Evolutionary conservation across 2,888 invertebrate species (phyloP).

Genomic region (Subacronicta megacephala): DNA sequence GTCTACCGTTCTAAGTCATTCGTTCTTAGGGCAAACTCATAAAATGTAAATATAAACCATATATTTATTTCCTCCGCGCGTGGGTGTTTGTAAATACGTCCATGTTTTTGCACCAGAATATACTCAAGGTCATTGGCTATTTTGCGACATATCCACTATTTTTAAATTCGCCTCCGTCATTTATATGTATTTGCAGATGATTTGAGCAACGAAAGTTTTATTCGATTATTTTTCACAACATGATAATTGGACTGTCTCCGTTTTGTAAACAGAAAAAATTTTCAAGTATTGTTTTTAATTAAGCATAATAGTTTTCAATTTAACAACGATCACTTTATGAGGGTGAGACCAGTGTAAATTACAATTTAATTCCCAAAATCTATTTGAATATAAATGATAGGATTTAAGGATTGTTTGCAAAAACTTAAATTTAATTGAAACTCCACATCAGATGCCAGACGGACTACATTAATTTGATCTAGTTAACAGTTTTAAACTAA

Average conservation of each 20-base stretch:
- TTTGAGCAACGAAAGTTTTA: slow-evolving; percentile 5
- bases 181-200: not conserved
- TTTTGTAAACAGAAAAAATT: not conserved
- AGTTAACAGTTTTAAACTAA: slow-evolving; percentile 1
- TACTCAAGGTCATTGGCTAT: slow-evolving; percentile 47
- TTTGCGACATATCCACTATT: slow-evolving; percentile 32
- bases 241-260: not conserved
- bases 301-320: too few species aligned
- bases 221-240: not conserved
- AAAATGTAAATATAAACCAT: slow-evolving; percentile 50
- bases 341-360: not conserved
- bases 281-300: too few species aligned
- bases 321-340: too few species aligned
- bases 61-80: slow-evolving; percentile 33
- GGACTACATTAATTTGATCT: not conserved
- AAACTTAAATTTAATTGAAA: not conserved
- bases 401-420: not conserved
- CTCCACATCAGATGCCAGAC: not conserved
- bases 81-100: slow-evolving; percentile 46
- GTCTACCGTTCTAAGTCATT: slow-evolving; percentile 21
- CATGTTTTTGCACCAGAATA: slow-evolving; percentile 47
- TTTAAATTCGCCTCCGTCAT: slow-evolving; percentile 27
- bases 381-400: not conserved
- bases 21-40: slow-evolving; percentile 35
- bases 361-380: not conserved